Evolutionary conservation across 2,888 invertebrate species (phyloP).

Genomic region (Drosophila paramelanica): DNA sequence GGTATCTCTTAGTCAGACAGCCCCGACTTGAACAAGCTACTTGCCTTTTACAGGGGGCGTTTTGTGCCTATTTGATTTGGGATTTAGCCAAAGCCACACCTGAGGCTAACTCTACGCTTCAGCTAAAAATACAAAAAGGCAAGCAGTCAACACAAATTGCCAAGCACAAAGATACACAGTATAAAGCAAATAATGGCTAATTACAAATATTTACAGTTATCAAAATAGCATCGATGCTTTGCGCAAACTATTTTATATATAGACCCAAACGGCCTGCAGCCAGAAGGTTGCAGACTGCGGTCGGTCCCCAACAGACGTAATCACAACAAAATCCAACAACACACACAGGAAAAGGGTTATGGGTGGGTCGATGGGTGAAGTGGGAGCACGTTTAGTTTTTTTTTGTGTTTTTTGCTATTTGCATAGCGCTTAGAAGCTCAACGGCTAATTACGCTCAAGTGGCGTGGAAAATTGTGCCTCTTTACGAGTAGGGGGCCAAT

Average conservation of each 20-base stretch:
- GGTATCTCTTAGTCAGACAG: no score
- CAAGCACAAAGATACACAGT: conserved; percentile 39
- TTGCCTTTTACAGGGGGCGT: conserved; percentile 12
- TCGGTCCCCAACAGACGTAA: background rate
- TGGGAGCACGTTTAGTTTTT: conserved; percentile 8
- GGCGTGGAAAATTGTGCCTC: conserved; percentile 76
- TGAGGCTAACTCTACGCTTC: conserved; percentile 17
- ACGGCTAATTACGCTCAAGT: conserved; percentile 78
- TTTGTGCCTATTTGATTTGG: conserved; percentile 49
- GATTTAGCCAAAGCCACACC: conserved; percentile 45
- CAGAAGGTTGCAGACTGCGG: conserved; percentile 6
- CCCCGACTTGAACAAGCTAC: no score
- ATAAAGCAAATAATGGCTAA: conserved; percentile 57
- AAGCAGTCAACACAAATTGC: conserved; percentile 36
- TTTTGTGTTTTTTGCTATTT: conserved; percentile 45
- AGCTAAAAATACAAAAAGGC: conserved; percentile 32
- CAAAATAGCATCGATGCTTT: conserved; percentile 76
- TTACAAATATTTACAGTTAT: conserved; percentile 75
- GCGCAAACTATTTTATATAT: conserved; percentile 67
- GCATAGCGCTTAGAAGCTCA: conserved; percentile 69
- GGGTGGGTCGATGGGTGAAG: background rate
- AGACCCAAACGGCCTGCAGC: conserved; percentile 36
- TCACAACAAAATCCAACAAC: background rate
- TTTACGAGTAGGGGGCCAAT: conserved; percentile 31
- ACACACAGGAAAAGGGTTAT: background rate